A percentile compares a stretch with the other conserved stretches of the same genome.
These are phyloP conservation scores for Hypanus sabinus DNA, from an alignment of 2,113 vertebrate genomes.

Conservation along the genomic window DNA sequence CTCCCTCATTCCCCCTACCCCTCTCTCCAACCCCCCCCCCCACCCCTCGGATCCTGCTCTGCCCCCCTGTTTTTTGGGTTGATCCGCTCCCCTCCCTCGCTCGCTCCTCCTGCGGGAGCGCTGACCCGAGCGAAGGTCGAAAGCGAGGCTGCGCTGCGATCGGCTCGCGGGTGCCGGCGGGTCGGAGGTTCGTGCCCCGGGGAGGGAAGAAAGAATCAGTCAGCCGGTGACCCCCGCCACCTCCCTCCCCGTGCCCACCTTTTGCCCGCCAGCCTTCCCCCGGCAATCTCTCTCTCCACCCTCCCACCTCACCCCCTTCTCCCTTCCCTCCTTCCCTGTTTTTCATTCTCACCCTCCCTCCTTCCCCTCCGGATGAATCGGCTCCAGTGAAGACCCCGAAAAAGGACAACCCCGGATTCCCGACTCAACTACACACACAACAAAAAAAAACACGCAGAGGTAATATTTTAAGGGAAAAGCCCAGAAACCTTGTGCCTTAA, in stretches of 20 bases:
- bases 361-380: background rate
- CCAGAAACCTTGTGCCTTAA: background rate
- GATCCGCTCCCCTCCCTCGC: constrained; percentile 3
- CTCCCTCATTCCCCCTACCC: background rate
- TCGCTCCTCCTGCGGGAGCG: constrained; percentile 26
- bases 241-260: constrained; percentile 51
- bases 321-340: background rate
- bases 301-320: constrained; percentile 57
- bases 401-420: constrained; percentile 69
- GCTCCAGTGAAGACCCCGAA: constrained; percentile 16
- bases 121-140: constrained; percentile 34
- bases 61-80: constrained; percentile 42
- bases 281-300: constrained; percentile 43
- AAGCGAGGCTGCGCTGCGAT: constrained; percentile 31
- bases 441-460: constrained; percentile 19
- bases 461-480: background rate
- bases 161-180: constrained; percentile 23
- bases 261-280: constrained; percentile 40
- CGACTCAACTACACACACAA: constrained; percentile 50
- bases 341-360: background rate
- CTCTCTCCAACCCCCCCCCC: constrained; percentile 41
- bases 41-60: constrained; percentile 48
- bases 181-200: constrained; percentile 33
- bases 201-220: constrained; percentile 46
- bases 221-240: constrained; percentile 68